A percentile compares a stretch with the other conserved stretches of the same genome.
These are phyloP conservation scores for Cephalopachus bancanus DNA, from an alignment of 2,797 vertebrate genomes.

Conservation along the genomic window DNA sequence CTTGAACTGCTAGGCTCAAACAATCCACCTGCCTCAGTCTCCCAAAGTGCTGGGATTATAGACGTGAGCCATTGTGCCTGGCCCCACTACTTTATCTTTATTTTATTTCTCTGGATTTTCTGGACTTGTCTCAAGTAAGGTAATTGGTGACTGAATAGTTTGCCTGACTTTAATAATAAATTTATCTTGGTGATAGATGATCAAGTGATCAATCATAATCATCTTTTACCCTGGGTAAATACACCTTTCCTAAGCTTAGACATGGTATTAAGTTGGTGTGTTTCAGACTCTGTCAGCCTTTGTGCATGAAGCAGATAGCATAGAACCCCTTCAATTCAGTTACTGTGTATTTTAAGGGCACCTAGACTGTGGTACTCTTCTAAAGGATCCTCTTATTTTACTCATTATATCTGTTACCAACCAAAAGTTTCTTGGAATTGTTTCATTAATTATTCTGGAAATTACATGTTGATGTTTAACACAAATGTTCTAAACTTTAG, in stretches of 20 bases:
- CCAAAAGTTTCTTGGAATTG: slow-evolving; percentile 26
- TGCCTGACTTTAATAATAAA: not conserved
- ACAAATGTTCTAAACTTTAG: not conserved
- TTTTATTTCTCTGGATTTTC: slow-evolving; percentile 52
- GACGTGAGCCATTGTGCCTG: too few species aligned
- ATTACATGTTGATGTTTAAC: not conserved
- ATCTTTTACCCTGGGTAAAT: slow-evolving; percentile 38
- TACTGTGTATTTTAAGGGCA: slow-evolving; percentile 31
- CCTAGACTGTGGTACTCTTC: slow-evolving; percentile 1
- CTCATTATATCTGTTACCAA: slow-evolving; percentile 47
- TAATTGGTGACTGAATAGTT: slow-evolving; percentile 26
- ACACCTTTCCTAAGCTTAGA: not conserved
- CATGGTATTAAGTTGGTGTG: not conserved
- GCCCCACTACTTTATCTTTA: not conserved
- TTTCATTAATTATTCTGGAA: slow-evolving; percentile 25
- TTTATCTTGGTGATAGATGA: slow-evolving; percentile 30
- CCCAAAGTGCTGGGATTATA: too few species aligned
- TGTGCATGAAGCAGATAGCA: not conserved
- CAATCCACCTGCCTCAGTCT: too few species aligned
- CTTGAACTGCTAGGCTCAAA: too few species aligned
- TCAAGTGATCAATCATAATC: slow-evolving; percentile 1
- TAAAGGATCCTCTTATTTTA: slow-evolving; percentile 51
- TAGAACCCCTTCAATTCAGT: slow-evolving; percentile 7
- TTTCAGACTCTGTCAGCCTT: slow-evolving; percentile 39
- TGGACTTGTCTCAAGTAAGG: slow-evolving; percentile 31